phyloP scores from a whole-genome alignment of 2,113 vertebrate species.

The Notothenia coriiceps region DNA sequence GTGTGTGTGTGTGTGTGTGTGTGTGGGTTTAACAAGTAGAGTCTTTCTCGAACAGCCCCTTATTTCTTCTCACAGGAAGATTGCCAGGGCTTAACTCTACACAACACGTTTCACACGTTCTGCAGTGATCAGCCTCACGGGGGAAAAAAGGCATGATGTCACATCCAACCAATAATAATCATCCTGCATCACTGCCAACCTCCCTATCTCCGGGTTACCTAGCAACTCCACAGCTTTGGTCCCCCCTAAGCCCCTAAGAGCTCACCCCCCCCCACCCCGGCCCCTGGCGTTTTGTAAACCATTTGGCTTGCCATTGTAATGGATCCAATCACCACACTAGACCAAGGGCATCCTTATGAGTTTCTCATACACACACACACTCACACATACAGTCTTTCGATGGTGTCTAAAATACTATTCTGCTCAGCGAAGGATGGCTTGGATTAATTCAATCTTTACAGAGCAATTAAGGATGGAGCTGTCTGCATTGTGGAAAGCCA shows the following conservation, averaged over 20 bases:
- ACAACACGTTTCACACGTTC: constrained; percentile 77
- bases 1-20: constrained; percentile 3
- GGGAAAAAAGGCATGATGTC: constrained; percentile 79
- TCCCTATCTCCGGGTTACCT: constrained; percentile 77
- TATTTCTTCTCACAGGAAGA: constrained; percentile 62
- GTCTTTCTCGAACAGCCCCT: constrained; percentile 53
- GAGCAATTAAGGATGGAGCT: not conserved
- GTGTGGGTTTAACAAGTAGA: not conserved
- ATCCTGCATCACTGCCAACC: constrained; percentile 81
- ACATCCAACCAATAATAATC: constrained; percentile 85
- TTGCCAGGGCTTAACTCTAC: constrained; percentile 67
- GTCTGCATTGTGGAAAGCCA: not conserved
- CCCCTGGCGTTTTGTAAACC: constrained; percentile 70
- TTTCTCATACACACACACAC: not conserved
- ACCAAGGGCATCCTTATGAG: constrained; percentile 40
- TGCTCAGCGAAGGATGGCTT: not conserved
- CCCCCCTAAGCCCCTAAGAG: constrained; percentile 65
- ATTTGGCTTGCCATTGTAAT: constrained; percentile 77
- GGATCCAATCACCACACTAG: constrained; percentile 68
- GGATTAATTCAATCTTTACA: not conserved
- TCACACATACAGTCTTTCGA: too few species aligned
- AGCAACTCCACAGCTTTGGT: constrained; percentile 81
- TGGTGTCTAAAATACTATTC: too few species aligned
- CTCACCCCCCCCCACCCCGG: constrained; percentile 34
- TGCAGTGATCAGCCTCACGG: constrained; percentile 77